Base-by-base conservation (phyloP, 2,888 invertebrate species). In the Prosopocoilus inquinatus region DNA sequence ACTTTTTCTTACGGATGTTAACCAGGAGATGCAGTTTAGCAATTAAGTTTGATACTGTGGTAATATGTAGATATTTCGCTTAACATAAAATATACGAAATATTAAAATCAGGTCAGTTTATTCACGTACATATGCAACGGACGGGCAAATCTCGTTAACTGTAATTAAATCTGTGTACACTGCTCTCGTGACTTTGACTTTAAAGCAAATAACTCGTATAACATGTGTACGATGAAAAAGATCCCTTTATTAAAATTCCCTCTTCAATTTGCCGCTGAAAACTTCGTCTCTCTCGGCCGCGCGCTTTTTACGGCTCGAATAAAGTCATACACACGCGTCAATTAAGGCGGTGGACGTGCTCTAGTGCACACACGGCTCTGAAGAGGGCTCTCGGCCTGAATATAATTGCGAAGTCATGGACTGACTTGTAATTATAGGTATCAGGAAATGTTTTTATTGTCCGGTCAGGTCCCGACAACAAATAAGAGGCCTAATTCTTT, bases 311-410 rank as follows among this genome's bases (percentile, higher is more conserved):
- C 9, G n/a, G 16, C 13, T 9, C 9, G 39, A 57, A 57, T 53
- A 45, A 43, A 57, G 51, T 54, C 58, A 48, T 49, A 56, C 46
- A 53, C 59, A 55, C 63, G 58, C 60, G 68, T 69, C 70, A 70
- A 71, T 71, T 71, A 69, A 64, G 60, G 58, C 59, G 47, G 58
- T 53, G 62, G 64, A 70, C 71, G 70, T 71, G 71, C 71, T 67
- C 67, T 66, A 71, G 70, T 67, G 63, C 65, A 64, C 62, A 65
- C 64, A 61, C 61, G 62, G 64, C 64, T 59, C 59, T 61, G 62
- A 63, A 67, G 63, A 65, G 57, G 59, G 62, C 62, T 63, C 65
- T 62, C 53, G 44, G 55, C 53, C 59, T 59, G 51, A 61, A 59
- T 59, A 61, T 67, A 66, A 67, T 67, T 67, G 67, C 63, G 58